Conservation (phyloP, 2,888 invertebrate genomes). For the Argyresthia goedartella region DNA sequence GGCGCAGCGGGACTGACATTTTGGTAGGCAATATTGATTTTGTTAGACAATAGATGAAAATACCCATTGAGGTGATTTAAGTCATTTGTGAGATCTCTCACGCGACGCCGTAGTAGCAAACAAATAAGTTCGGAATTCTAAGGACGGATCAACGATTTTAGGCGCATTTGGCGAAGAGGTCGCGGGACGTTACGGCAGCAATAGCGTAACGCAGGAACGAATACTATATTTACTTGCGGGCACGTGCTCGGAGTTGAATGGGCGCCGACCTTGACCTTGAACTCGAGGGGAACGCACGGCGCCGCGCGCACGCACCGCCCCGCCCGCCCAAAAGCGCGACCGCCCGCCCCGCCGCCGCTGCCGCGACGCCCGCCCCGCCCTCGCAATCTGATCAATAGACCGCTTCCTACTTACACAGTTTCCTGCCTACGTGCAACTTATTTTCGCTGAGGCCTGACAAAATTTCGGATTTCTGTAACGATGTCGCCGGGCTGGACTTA, state of each 20-base stretch:
- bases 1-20: too few relatives aligned
- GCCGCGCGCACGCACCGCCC: conserved; percentile 33
- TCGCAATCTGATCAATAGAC: conserved; percentile 41
- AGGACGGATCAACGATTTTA: neutral
- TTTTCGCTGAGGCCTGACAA: conserved; percentile 12
- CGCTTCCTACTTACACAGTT: conserved; percentile 36
- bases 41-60: too few relatives aligned
- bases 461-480: neutral
- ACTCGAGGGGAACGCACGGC: conserved; percentile 51
- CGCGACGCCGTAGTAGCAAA: neutral
- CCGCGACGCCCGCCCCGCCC: conserved; percentile 14
- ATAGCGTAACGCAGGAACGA: conserved; percentile 43
- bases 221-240: conserved; percentile 67
- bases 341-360: conserved; percentile 13
- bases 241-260: conserved; percentile 66
- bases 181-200: conserved; percentile 27
- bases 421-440: conserved; percentile 24
- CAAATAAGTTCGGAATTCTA: too few relatives aligned
- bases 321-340: conserved; percentile 33
- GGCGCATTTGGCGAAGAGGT: neutral
- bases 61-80: neutral
- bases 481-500: neutral
- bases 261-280: conserved; percentile 63
- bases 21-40: too few relatives aligned
- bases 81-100: neutral